Evolutionary conservation across 2,888 invertebrate species (phyloP), one percentile per base, ranked within the genome.

Genomic region (Drosophila helvetica): DNA sequence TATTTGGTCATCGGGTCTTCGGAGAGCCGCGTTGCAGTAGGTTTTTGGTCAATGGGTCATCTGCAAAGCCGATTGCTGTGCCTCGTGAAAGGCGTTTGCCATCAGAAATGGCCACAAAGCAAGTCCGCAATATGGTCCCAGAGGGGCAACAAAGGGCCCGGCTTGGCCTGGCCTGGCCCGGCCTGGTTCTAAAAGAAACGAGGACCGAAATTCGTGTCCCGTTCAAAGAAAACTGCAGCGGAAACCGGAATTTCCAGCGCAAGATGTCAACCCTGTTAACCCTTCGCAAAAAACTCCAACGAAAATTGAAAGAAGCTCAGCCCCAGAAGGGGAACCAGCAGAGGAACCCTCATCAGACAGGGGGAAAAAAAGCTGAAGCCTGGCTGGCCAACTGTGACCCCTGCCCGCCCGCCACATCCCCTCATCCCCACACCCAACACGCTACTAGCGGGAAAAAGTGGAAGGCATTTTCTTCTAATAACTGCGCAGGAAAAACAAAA

Each of bases 221-320:
- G 66, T 55, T 75, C 85, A 87, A 85, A 83, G 86, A 79, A 81
- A 83, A 87, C 77, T 87, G 82, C 82, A 87, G 61, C 87, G 82
- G 82, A 83, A 83, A 87, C 87, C 85, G 82, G 82, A 87, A 83
- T 77, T 85, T 75, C 82, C 86, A 81, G 86, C 79, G 68, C 87
- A 83, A 87, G 88, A 83, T 83, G 82, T 83, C 82, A 83, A 83
- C 82, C 82, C 75, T 48, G 75, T 79, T 70, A 72, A 63, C 60
- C 66, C 48, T 48, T 66, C 63, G 56, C 53, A 58, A 63, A 80
- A 78, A 63, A 59, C 53, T 43, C 66, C 48, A 50, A 43, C 65
- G 65, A 68, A 67, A 69, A 69, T 53, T 65, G 62, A 61, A 51
- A 27, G 30, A 50, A 66, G 62, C 38, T 51, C 9, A 57, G 56